phyloP scores from a whole-genome alignment of 2,888 invertebrate species.

The Parnassius glacialis region DNA sequence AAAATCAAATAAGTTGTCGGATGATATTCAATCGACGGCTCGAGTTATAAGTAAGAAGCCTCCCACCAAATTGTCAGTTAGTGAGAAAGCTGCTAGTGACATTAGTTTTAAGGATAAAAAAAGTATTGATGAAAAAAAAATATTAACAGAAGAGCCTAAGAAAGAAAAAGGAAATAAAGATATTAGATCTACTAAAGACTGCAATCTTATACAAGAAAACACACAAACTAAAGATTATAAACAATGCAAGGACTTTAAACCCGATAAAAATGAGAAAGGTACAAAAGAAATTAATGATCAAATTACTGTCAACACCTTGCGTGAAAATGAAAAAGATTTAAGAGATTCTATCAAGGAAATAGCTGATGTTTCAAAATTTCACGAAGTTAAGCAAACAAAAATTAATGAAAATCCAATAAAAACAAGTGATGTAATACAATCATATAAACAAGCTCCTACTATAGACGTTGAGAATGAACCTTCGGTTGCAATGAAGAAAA shows the following conservation, averaged over 20 bases:
- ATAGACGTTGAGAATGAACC: slow-evolving; percentile 26
- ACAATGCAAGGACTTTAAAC: slow-evolving; percentile 22
- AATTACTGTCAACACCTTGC: neutral
- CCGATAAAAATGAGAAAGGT: slow-evolving; percentile 19
- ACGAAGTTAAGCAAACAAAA: slow-evolving; percentile 5
- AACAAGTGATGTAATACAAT: neutral
- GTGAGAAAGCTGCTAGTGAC: slow-evolving; percentile 48
- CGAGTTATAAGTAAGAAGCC: slow-evolving; percentile 59
- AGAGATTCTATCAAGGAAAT: slow-evolving; percentile 2
- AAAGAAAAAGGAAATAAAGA: slow-evolving; percentile 28
- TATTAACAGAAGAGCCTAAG: slow-evolving; percentile 12
- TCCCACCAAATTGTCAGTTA: slow-evolving; percentile 64
- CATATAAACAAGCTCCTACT: slow-evolving; percentile 14
- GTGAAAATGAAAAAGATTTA: neutral
- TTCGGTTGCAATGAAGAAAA: slow-evolving; percentile 25
- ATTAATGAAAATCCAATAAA: slow-evolving; percentile 1
- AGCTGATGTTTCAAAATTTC: neutral
- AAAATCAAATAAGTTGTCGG: slow-evolving; percentile 50
- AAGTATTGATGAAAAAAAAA: slow-evolving; percentile 25
- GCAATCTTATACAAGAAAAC: slow-evolving; percentile 7
- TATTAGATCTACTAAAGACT: slow-evolving; percentile 6
- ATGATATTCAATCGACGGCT: slow-evolving; percentile 60
- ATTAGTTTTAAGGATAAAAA: slow-evolving; percentile 49
- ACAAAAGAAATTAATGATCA: slow-evolving; percentile 9
- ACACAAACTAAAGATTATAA: slow-evolving; percentile 29